phyloP scores from a whole-genome alignment of 2,113 vertebrate genomes.

The Hippocampus abdominalis region DNA sequence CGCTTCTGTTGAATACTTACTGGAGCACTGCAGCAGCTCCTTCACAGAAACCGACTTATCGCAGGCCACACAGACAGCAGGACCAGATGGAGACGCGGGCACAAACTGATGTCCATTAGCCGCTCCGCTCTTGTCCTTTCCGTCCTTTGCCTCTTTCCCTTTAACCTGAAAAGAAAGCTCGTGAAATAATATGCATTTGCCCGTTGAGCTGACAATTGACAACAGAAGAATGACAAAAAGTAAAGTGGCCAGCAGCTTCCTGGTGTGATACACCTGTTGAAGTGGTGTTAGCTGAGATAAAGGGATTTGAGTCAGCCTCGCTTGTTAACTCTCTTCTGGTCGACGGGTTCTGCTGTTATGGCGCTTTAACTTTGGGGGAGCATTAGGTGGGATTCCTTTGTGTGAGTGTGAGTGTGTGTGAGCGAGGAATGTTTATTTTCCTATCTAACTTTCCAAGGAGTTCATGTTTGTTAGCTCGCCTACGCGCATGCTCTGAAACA shows the following conservation, averaged over 20 bases:
- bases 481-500: constrained; percentile 10
- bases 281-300: constrained; percentile 37
- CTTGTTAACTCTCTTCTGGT: constrained; percentile 53
- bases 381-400: constrained; percentile 27
- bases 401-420: constrained; percentile 16
- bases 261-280: constrained; percentile 48
- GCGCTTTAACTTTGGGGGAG: constrained; percentile 30
- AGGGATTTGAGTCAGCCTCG: constrained; percentile 30
- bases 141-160: constrained; percentile 80
- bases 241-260: constrained; percentile 9
- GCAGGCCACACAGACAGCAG: constrained; percentile 80
- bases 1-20: constrained; percentile 72
- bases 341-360: constrained; percentile 36
- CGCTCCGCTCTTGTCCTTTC: constrained; percentile 77
- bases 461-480: constrained; percentile 35
- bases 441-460: constrained; percentile 38
- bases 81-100: constrained; percentile 72
- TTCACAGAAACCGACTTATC: constrained; percentile 84
- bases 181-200: constrained; percentile 8
- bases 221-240: constrained; percentile 10
- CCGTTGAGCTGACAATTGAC: constrained; percentile 16
- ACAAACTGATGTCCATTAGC: constrained; percentile 79
- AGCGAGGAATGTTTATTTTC: constrained; percentile 52
- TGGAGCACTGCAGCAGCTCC: constrained; percentile 83
- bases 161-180: constrained; percentile 74